phyloP scores from a whole-genome alignment of 2,797 vertebrate genomes.

The Gymnopithys bicolor region DNA sequence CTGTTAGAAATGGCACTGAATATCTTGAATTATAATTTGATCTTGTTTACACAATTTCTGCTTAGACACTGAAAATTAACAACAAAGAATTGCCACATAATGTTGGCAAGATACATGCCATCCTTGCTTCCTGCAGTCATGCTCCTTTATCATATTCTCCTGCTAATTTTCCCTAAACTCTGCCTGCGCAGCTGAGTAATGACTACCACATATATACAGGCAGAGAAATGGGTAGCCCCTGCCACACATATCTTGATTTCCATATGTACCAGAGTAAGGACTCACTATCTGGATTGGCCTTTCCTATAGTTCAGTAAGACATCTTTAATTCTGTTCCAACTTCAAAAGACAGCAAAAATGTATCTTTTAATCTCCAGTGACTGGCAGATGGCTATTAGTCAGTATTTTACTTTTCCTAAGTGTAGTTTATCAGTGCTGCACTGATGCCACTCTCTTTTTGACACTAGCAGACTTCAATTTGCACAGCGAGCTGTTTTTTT shows the following conservation, averaged over 20 bases:
- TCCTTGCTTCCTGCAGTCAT: not conserved
- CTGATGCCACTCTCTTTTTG: not conserved
- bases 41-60: not conserved
- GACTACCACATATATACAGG: not conserved
- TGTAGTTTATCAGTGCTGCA: not conserved
- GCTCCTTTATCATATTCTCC: not conserved
- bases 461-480: not conserved
- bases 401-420: not conserved
- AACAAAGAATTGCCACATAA: not conserved
- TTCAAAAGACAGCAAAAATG: conserved; percentile 1
- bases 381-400: not conserved
- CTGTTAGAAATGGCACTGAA: not conserved
- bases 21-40: not conserved
- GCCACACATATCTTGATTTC: not conserved
- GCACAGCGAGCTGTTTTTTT: not conserved
- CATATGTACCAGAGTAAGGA: not conserved
- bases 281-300: not conserved
- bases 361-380: not conserved
- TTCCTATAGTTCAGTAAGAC: not conserved
- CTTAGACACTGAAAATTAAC: not conserved
- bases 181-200: not conserved
- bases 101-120: not conserved
- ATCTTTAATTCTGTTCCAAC: not conserved
- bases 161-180: not conserved
- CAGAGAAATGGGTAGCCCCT: not conserved